Base-by-base conservation (phyloP, 2,888 invertebrate genomes). In the Dryomyza anilis region DNA sequence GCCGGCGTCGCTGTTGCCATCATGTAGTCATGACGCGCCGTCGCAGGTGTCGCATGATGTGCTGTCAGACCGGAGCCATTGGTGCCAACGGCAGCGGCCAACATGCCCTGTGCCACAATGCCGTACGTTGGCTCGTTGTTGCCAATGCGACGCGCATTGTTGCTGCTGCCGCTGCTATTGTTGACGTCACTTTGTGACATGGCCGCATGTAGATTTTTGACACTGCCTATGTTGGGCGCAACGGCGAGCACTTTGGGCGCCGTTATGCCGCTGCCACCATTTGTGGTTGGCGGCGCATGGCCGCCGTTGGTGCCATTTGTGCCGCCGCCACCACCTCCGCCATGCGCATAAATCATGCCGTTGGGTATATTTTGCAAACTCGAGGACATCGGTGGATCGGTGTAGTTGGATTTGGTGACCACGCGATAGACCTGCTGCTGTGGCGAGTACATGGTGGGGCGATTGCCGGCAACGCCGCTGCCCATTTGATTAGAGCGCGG, bases 341-440 rank as follows among this genome's bases (percentile, higher is more conserved):
- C 77, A 27, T 77, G 74, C 25, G 74, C 74, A 71, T 82, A 82
- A 67, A 81, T 78, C 74, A 83, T 76, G 63, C 83, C 83, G 72
- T 84, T 84, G 39, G 84, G 82, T 73, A 84, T 84, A 74, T 81
- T 84, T 73, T 84, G 84, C 64, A 84, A 72, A 69, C 84, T 84
- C 58, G 83, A 81, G 43, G 84, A 83, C 79, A 83, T 83, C 8
- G 81, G 76, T 46, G 83, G 80, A 65, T 84, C 84, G 3, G 81
- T 79, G 63, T 79, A 83, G 67, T 80, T 82, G 7, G 83, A 78
- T 72, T 83, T 83, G 39, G 79, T 74, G 23, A 83, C 78, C 30
- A 81, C 77, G 1, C 82, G 80, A 59, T 80, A 82, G 7, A 81
- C 80, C 67, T 83, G 81, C 63, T 80, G 82, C 46, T 83, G 82